Percentiles rank a stretch among this genome's conserved stretches.
Evolutionary conservation across 2,113 vertebrate genomes (phyloP).

Genomic region (Pachyramphus minor): DNA sequence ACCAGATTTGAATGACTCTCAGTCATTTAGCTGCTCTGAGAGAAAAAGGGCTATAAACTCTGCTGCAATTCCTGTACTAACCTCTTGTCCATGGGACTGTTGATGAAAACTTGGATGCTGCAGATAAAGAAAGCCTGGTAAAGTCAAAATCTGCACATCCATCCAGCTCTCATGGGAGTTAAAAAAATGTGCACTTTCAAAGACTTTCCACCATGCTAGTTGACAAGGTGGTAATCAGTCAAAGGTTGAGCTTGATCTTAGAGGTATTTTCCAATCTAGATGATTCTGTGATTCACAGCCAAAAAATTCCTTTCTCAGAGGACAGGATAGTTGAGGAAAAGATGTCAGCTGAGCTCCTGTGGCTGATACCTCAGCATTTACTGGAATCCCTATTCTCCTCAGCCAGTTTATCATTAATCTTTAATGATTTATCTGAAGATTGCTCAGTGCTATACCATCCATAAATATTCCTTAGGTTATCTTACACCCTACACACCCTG

Average conservation of each 20-base stretch:
- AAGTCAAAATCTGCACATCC: background rate
- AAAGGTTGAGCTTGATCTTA: background rate
- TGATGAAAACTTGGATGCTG: background rate
- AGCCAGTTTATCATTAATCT: background rate
- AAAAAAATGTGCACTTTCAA: background rate
- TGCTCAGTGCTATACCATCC: accelerated
- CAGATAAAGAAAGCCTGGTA: background rate
- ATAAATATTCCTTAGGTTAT: background rate
- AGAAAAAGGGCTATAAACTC: background rate
- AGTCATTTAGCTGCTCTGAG: background rate
- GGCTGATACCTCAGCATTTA: background rate
- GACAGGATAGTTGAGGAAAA: background rate
- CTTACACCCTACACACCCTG: background rate
- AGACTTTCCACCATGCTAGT: background rate
- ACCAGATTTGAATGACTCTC: background rate
- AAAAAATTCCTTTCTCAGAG: background rate
- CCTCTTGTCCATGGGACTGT: background rate
- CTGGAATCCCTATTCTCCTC: background rate
- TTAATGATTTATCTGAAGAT: background rate
- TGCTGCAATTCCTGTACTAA: background rate
- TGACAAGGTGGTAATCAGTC: background rate
- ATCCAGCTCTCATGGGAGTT: background rate
- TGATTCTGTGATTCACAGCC: background rate
- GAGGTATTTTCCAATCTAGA: background rate
- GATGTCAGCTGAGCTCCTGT: background rate